Conservation (phyloP, 2,113 vertebrate genomes). For the Phrynosoma platyrhinos region DNA sequence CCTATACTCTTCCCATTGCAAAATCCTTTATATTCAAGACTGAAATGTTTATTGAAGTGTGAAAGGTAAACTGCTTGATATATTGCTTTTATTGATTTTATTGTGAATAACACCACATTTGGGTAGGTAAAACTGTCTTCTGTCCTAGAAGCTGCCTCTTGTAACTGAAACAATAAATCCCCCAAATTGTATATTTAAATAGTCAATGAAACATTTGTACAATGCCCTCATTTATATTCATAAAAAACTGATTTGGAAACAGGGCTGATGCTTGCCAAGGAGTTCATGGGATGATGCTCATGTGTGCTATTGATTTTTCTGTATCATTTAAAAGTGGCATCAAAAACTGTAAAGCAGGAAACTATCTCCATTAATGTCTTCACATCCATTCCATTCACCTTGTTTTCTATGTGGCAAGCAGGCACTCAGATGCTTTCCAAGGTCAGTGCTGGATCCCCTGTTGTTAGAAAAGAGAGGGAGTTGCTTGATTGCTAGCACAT, state of each 20-base stretch:
- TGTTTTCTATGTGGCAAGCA: constrained; percentile 39
- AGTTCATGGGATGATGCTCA: constrained; percentile 44
- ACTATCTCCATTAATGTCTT: constrained; percentile 43
- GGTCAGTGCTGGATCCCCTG: background rate
- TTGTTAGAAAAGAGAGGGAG: background rate
- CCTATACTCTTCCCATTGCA: background rate
- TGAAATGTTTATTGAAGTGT: constrained; percentile 39
- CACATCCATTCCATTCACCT: constrained; percentile 53
- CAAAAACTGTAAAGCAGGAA: constrained; percentile 57
- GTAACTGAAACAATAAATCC: constrained; percentile 61
- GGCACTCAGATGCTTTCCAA: background rate
- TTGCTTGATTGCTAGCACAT: background rate
- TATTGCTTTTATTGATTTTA: constrained; percentile 51
- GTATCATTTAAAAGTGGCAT: constrained; percentile 56
- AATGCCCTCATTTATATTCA: constrained; percentile 39
- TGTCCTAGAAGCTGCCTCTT: constrained; percentile 52
- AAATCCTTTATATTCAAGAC: constrained; percentile 11
- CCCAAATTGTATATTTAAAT: constrained; percentile 50
- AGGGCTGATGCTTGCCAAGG: constrained; percentile 13
- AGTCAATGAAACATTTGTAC: constrained; percentile 50
- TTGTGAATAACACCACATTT: constrained; percentile 49
- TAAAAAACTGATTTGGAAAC: constrained; percentile 38
- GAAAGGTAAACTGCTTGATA: constrained; percentile 44
- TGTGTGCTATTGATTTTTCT: constrained; percentile 56
- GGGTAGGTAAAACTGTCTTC: constrained; percentile 47